Conservation (phyloP, 2,113 vertebrate genomes). For the Ginglymostoma cirratum region DNA sequence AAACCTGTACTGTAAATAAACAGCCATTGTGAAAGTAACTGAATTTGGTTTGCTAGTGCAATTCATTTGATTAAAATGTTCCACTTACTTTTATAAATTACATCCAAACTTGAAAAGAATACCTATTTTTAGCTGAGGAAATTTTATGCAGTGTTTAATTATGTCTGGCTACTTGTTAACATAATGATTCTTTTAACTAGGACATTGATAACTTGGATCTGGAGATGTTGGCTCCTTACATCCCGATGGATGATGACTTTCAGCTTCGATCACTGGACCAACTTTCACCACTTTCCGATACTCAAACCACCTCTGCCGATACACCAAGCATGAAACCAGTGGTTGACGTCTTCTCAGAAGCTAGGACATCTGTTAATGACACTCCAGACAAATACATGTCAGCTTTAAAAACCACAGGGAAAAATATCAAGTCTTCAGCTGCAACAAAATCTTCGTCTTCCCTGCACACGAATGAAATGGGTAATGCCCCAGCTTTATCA, state of each 20-base stretch:
- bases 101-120: background rate
- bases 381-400: constrained; percentile 50
- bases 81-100: background rate
- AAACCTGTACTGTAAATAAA: background rate
- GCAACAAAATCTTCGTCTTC: constrained; percentile 51
- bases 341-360: constrained; percentile 43
- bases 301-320: constrained; percentile 52
- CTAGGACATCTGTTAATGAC: constrained; percentile 41
- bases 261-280: constrained; percentile 78
- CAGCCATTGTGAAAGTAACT: background rate
- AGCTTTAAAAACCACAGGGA: constrained; percentile 44
- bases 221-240: constrained; percentile 96
- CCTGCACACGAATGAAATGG: constrained; percentile 51
- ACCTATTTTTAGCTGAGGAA: background rate
- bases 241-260: constrained; percentile 96
- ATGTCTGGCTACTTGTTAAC: background rate
- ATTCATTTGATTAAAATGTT: background rate
- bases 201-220: constrained; percentile 77
- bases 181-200: constrained; percentile 45
- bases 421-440: constrained; percentile 49
- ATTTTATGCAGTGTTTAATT: background rate
- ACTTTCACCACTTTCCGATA: constrained; percentile 60
- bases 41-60: background rate
- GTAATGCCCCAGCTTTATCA: constrained; percentile 57
- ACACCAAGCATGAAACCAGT: constrained; percentile 46